These are phyloP conservation scores for Geococcyx californianus DNA, from an alignment of 2,113 vertebrate species.

Conservation along the genomic window DNA sequence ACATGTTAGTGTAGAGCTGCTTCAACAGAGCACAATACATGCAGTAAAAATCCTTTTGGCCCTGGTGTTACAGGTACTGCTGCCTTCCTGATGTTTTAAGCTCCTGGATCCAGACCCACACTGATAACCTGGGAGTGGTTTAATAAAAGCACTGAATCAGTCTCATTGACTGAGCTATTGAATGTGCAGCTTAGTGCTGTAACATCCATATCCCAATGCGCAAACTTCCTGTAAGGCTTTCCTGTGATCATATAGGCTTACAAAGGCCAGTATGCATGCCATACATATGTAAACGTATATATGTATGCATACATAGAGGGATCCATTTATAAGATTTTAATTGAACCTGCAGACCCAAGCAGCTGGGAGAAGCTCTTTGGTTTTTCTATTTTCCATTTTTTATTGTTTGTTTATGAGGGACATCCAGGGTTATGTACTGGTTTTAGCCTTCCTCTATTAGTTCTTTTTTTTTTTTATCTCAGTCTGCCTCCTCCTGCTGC, in stretches of 20 bases:
- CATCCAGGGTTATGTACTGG: not conserved
- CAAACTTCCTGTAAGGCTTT: not conserved
- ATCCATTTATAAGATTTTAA: not conserved
- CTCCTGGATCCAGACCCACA: accelerated
- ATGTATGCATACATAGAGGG: not conserved
- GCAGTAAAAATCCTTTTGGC: not conserved
- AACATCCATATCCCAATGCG: not conserved
- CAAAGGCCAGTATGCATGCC: not conserved
- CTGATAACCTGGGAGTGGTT: not conserved
- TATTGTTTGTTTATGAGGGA: not conserved
- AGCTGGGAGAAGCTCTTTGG: not conserved
- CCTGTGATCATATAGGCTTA: not conserved
- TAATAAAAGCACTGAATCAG: not conserved
- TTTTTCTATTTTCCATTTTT: not conserved
- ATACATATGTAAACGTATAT: not conserved
- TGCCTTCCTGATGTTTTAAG: not conserved
- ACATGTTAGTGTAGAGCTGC: not conserved
- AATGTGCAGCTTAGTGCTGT: not conserved
- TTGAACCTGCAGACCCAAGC: not conserved
- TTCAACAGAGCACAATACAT: not conserved
- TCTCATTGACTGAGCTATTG: not conserved
- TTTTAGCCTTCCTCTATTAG: not conserved
- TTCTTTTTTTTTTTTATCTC: not conserved
- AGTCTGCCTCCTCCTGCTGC: not conserved
- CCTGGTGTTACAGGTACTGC: not conserved